Conservation (phyloP, 2,113 vertebrate genomes). For the Gambusia affinis region DNA sequence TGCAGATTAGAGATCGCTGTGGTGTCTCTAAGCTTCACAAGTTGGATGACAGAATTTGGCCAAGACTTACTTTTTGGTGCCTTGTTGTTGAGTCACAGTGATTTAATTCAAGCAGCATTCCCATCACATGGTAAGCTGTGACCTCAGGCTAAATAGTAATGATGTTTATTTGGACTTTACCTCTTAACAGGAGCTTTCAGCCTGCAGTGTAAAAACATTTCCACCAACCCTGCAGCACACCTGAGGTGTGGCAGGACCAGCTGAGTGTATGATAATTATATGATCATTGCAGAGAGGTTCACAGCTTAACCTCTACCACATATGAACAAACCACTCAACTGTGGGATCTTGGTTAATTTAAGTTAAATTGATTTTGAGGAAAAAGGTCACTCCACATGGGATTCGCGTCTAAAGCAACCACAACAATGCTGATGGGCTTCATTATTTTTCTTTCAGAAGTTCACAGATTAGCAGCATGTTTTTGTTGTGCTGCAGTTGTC, state of each 20-base stretch:
- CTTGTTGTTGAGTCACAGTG: conserved; percentile 27
- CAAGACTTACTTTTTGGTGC: conserved; percentile 19
- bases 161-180: conserved; percentile 60
- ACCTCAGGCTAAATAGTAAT: conserved; percentile 62
- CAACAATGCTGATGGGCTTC: conserved; percentile 9
- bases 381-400: conserved; percentile 48
- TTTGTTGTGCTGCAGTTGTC: neutral
- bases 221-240: conserved; percentile 48
- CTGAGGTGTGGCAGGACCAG: conserved; percentile 65
- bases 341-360: conserved; percentile 40
- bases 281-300: conserved; percentile 53
- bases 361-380: conserved; percentile 41
- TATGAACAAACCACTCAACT: conserved; percentile 41
- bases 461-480: neutral
- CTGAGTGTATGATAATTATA: conserved; percentile 58
- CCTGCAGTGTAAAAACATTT: conserved; percentile 44
- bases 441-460: neutral
- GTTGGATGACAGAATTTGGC: conserved; percentile 4
- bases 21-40: neutral
- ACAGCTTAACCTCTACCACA: conserved; percentile 50
- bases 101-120: conserved; percentile 48
- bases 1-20: neutral
- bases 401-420: conserved; percentile 13
- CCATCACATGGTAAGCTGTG: conserved; percentile 40
- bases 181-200: conserved; percentile 34